Base-by-base conservation (phyloP, 1,140 invertebrate genomes). In the Drosophila guanche region DNA sequence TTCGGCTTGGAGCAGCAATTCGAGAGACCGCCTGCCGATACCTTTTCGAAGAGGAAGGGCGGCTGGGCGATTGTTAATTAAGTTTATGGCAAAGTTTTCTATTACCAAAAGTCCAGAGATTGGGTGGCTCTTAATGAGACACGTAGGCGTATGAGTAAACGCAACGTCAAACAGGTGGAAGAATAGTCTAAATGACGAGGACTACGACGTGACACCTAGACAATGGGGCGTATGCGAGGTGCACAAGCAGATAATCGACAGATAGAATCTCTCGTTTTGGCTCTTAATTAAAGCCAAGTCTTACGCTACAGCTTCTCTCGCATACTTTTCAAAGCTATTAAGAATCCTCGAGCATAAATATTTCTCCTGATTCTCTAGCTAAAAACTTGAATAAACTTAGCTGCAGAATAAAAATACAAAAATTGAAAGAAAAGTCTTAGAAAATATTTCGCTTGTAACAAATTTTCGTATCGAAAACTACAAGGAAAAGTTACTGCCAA, bases 1-100 rank as follows among this genome's bases (percentile, higher is more conserved):
- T 12, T 37, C 10, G 33, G 29, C 6, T 12, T 29, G 47, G 12
- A 5, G n/a, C 16, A 48, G 48, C 48, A 71, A 37, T 60, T 61
- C 56, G 41, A 16, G 23, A 40, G 22, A 74, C 59, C 22, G 69
- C 60, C 68, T 54, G 70, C 41, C 81, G 74, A 86, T 86, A 83
- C 81, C 83, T 86, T 80, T 78, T 83, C 54, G 51, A 54, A 4
- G 33, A 10, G 33, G 33, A 0, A 0, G 8, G 7, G 29, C 2
- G 7, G 29, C 2, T 29, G 10, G 4, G 10, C 8, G 65, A 70
- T 58, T 86, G 83, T 86, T 86, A 86, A 86, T 86, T 86, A 86
- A 86, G 81, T 86, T 86, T 88, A 88, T 78, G 83, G 55, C 74
- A 76, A 88, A 88, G 81, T 86, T 86, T 86, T 86, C 81, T 86